These are phyloP conservation scores for Sthenelais limicola DNA, from an alignment of 2,888 invertebrate genomes.

Conservation along the genomic window DNA sequence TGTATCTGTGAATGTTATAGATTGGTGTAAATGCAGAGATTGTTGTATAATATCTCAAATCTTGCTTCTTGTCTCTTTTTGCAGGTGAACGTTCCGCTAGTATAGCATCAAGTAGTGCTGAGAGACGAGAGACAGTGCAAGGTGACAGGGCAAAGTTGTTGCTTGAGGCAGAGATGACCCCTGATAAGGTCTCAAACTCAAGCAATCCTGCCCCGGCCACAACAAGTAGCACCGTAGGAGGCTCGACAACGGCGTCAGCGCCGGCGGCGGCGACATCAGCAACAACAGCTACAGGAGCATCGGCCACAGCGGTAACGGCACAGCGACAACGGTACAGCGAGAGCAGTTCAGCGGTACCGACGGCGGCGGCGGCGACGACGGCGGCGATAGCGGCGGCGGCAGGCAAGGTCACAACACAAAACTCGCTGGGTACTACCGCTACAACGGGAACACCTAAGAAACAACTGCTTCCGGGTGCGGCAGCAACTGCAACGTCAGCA, in stretches of 20 bases:
- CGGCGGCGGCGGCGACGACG: not conserved
- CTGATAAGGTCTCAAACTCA: slow-evolving; percentile 26
- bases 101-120: slow-evolving; percentile 19
- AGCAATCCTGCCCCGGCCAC: slow-evolving; percentile 34
- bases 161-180: slow-evolving; percentile 39
- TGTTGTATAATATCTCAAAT: too few relatives aligned
- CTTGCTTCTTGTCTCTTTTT: too few relatives aligned
- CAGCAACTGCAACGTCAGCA: slow-evolving; percentile 13
- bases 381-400: not conserved
- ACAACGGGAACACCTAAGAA: slow-evolving; percentile 29
- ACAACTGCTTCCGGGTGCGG: slow-evolving; percentile 28
- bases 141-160: slow-evolving; percentile 34
- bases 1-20: too few relatives aligned
- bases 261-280: not conserved
- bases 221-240: not conserved
- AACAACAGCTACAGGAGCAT: not conserved
- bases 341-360: not conserved
- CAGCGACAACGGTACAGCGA: too few relatives aligned
- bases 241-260: not conserved
- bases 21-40: too few relatives aligned
- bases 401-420: not conserved
- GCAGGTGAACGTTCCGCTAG: slow-evolving; percentile 34
- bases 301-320: not conserved
- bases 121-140: slow-evolving; percentile 19
- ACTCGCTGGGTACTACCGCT: slow-evolving; percentile 2